A percentile compares a stretch with the other conserved stretches of the same genome.
Evolutionary conservation across 2,888 invertebrate genomes (phyloP).

Genomic region (Atrina japonica): DNA sequence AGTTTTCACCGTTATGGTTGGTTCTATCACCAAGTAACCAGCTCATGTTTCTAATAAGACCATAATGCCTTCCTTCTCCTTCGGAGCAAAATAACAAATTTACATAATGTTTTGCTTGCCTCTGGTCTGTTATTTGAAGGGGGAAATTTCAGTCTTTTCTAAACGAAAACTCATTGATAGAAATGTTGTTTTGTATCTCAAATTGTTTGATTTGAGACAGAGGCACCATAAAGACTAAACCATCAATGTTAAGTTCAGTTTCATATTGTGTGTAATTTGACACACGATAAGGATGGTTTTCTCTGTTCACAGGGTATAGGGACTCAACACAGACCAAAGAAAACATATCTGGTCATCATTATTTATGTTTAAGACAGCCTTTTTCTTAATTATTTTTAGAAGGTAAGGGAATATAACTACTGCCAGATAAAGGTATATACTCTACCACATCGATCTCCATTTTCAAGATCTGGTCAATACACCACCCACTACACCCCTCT

Average conservation of each 20-base stretch:
- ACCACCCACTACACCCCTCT: constrained; percentile 36
- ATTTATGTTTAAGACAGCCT: constrained; percentile 44
- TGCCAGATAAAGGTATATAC: constrained; percentile 35
- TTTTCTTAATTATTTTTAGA: constrained; percentile 26
- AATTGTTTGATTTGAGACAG: constrained; percentile 18
- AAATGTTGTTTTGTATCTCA: constrained; percentile 33
- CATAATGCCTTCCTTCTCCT: constrained; percentile 25
- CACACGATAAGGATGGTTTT: constrained; percentile 11
- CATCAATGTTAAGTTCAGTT: constrained; percentile 9
- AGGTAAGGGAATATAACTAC: constrained; percentile 41
- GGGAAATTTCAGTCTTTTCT: constrained; percentile 24
- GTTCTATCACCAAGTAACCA: constrained; percentile 34
- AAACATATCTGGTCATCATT: constrained; percentile 46
- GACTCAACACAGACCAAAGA: constrained; percentile 36
- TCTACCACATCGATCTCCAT: constrained; percentile 38
- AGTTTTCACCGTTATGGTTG: constrained; percentile 22
- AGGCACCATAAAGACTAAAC: constrained; percentile 21
- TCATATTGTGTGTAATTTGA: constrained; percentile 32
- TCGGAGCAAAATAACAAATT: constrained; percentile 27
- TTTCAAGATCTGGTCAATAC: constrained; percentile 44
- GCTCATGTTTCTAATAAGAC: constrained; percentile 37
- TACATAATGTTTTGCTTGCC: constrained; percentile 3
- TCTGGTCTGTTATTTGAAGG: constrained; percentile 22
- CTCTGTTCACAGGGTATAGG: constrained; percentile 16
- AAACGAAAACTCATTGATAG: constrained; percentile 34